phyloP scores from a whole-genome alignment of 2,797 vertebrate genomes.

The Podarcis lilfordi region DNA sequence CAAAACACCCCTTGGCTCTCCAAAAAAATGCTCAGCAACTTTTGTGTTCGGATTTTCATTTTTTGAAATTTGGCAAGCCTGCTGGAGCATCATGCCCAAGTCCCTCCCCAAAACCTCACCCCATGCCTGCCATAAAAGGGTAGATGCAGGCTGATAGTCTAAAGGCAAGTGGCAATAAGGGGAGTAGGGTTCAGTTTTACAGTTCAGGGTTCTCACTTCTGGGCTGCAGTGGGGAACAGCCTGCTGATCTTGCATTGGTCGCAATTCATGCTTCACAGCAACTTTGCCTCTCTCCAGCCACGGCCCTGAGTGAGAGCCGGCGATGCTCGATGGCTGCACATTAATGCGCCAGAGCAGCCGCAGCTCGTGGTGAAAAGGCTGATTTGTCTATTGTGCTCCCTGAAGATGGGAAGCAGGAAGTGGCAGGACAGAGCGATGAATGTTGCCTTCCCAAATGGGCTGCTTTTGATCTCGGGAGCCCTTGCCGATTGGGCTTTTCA shows the following conservation, averaged over 20 bases:
- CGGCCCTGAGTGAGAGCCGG: constrained; percentile 21
- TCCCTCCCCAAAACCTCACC: too few species aligned
- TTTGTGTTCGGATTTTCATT: too few species aligned
- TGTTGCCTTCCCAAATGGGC: constrained; percentile 55
- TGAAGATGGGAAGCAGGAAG: constrained; percentile 63
- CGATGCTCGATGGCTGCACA: constrained; percentile 42
- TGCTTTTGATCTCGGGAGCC: constrained; percentile 55
- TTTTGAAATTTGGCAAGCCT: too few species aligned
- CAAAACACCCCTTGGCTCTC: too few species aligned
- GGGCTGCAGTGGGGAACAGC: background rate
- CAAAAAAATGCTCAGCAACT: too few species aligned
- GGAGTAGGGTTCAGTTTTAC: background rate
- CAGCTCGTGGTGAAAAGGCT: constrained; percentile 46
- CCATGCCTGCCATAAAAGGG: too few species aligned
- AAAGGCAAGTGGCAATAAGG: background rate
- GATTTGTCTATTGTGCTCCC: constrained; percentile 62
- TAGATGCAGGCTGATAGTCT: too few species aligned
- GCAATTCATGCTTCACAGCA: background rate
- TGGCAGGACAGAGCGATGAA: constrained; percentile 36
- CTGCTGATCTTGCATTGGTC: constrained; percentile 37
- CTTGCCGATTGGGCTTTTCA: constrained; percentile 32
- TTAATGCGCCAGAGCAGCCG: constrained; percentile 44
- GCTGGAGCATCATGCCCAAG: too few species aligned
- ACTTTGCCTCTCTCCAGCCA: constrained; percentile 18
- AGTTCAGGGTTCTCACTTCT: background rate